Conservation (phyloP, 1,140 invertebrate genomes). For the Hyphantria cunea region DNA sequence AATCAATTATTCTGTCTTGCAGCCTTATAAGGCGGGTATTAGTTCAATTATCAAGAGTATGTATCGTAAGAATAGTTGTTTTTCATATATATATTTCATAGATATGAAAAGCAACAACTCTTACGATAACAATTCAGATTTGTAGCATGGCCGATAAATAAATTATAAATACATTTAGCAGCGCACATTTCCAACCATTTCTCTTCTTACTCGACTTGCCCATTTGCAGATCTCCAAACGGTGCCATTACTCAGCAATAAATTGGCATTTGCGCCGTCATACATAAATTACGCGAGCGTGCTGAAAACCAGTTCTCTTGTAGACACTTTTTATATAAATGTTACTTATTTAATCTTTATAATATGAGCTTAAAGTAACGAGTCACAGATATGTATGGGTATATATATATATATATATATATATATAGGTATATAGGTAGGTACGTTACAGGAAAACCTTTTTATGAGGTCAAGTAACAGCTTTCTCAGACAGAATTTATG, state of each 20-base stretch:
- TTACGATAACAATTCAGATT: constrained; percentile 67
- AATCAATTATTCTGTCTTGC: not conserved
- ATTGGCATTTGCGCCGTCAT: constrained; percentile 80
- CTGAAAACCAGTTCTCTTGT: constrained; percentile 71
- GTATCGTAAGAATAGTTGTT: not conserved
- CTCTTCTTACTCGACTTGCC: constrained; percentile 77
- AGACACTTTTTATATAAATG: constrained; percentile 64
- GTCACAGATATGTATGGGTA: constrained; percentile 4
- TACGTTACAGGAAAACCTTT: constrained; percentile 13
- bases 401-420: no score
- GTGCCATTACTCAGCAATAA: constrained; percentile 81
- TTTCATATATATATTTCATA: constrained; percentile 3
- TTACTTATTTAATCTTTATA: constrained; percentile 33
- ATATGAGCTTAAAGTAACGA: not conserved
- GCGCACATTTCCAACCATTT: constrained; percentile 71
- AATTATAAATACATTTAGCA: constrained; percentile 79
- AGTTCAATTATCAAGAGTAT: no score
- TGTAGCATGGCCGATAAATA: constrained; percentile 71
- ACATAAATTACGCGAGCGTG: constrained; percentile 77
- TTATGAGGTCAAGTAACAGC: constrained; percentile 30
- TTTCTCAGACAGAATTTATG: constrained; percentile 35
- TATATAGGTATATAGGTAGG: constrained; percentile 5
- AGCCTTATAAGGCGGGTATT: no score
- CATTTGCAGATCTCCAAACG: constrained; percentile 79
- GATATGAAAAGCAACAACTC: constrained; percentile 45